Conservation (phyloP, 2,888 invertebrate genomes). For the Agapostemon virescens region DNA sequence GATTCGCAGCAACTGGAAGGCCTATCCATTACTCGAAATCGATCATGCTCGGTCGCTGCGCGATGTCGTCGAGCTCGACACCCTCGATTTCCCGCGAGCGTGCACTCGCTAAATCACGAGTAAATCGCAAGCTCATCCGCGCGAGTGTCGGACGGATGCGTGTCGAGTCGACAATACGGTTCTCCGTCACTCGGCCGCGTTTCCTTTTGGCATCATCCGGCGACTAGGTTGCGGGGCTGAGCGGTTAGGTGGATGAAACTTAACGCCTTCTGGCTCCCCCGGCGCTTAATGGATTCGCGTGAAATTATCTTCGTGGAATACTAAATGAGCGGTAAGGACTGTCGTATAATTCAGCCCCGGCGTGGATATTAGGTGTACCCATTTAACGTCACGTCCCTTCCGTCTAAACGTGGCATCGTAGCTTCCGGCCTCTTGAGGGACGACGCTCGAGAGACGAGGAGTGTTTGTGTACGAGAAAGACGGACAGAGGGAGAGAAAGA, state of each 20-base stretch:
- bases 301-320: slow-evolving; percentile 72
- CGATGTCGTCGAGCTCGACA: not conserved
- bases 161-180: slow-evolving; percentile 32
- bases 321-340: slow-evolving; percentile 70
- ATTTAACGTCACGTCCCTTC: slow-evolving; percentile 69
- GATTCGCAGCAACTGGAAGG: not conserved
- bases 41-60: not conserved
- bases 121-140: slow-evolving; percentile 23
- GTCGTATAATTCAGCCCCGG: slow-evolving; percentile 69
- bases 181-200: slow-evolving; percentile 18
- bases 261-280: slow-evolving; percentile 51
- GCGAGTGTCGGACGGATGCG: slow-evolving; percentile 13
- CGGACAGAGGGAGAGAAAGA: not conserved
- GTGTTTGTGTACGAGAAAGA: slow-evolving; percentile 12
- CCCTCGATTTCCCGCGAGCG: not conserved
- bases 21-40: not conserved
- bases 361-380: slow-evolving; percentile 69
- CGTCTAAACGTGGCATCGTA: slow-evolving; percentile 60
- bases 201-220: slow-evolving; percentile 31
- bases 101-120: slow-evolving; percentile 6
- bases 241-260: slow-evolving; percentile 49
- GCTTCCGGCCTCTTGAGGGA: slow-evolving; percentile 56
- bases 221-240: not conserved
- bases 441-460: slow-evolving; percentile 31
- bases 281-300: slow-evolving; percentile 68